Conservation (phyloP, 2,797 vertebrate genomes). For the Tenualosa ilisha region DNA sequence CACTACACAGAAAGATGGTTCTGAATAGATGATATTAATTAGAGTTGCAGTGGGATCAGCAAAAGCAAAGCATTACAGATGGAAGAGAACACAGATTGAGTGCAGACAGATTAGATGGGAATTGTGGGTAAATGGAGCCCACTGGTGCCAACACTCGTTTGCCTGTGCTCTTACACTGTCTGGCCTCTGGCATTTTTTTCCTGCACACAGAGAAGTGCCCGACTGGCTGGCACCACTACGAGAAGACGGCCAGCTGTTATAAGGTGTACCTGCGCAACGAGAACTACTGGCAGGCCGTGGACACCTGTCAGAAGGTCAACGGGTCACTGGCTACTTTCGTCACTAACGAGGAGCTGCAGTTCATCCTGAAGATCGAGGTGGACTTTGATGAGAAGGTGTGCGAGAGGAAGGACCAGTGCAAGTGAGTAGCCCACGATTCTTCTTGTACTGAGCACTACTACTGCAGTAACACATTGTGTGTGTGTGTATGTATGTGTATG, state of each 20-base stretch:
- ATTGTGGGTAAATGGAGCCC: neutral
- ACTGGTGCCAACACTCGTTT: neutral
- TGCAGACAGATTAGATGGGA: no score
- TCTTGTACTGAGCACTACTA: neutral
- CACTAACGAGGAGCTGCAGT: conserved; percentile 94
- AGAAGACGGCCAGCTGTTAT: conserved; percentile 97
- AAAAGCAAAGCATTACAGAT: no score
- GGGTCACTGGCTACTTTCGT: conserved; percentile 94
- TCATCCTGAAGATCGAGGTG: conserved; percentile 94
- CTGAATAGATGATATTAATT: no score
- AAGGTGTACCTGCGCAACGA: conserved; percentile 89
- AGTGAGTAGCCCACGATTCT: conserved; percentile 72
- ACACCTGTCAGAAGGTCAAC: conserved; percentile 93
- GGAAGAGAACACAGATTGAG: no score
- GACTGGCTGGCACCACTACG: conserved; percentile 97
- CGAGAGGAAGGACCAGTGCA: conserved; percentile 87
- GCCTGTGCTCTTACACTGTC: no score
- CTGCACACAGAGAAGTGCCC: conserved; percentile 89
- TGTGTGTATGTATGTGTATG: neutral
- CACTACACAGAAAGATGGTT: no score
- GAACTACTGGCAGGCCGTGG: conserved; percentile 98
- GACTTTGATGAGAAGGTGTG: conserved; percentile 89
- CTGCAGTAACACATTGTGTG: conserved; percentile 26
- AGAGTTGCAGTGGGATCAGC: no score
- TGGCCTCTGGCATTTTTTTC: neutral